A percentile compares a stretch with the other conserved stretches of the same genome.
Conservation (phyloP, 23 tunicate genomes). For the Styela clava region DNA sequence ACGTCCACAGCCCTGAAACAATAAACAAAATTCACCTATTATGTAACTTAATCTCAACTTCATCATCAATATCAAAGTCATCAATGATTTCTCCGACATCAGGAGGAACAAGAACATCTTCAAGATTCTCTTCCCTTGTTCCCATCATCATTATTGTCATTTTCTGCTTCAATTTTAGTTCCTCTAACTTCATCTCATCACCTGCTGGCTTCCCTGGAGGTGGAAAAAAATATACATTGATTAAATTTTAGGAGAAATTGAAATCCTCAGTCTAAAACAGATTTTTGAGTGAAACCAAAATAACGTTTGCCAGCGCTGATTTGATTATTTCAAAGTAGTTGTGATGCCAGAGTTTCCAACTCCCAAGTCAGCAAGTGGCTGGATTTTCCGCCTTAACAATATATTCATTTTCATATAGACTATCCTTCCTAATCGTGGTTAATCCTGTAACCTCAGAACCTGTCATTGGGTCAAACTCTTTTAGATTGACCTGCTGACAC, state of each 20-base stretch:
- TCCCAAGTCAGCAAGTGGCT: too few species aligned
- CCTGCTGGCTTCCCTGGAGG: slow-evolving; percentile 39
- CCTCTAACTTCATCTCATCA: slow-evolving; percentile 41
- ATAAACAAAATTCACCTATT: slow-evolving; percentile 34
- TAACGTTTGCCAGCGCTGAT: too few species aligned
- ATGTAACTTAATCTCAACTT: slow-evolving; percentile 62
- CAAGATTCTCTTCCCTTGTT: slow-evolving; percentile 78
- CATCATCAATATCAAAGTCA: slow-evolving; percentile 85
- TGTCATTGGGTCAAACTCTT: too few species aligned
- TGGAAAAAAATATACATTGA: too few species aligned
- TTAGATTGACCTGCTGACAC: too few species aligned
- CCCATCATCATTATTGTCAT: slow-evolving; percentile 99
- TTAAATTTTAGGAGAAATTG: neutral
- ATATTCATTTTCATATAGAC: too few species aligned
- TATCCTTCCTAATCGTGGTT: too few species aligned
- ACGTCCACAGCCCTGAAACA: too few species aligned
- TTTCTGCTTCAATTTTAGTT: slow-evolving; percentile 62
- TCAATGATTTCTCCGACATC: slow-evolving; percentile 78
- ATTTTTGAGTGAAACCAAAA: neutral
- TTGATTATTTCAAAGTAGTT: too few species aligned
- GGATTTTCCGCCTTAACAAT: too few species aligned
- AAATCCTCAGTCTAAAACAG: neutral
- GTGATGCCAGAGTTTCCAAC: too few species aligned
- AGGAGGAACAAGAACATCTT: slow-evolving; percentile 54
- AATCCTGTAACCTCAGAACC: too few species aligned